These are phyloP conservation scores for Pteronura brasiliensis DNA, from an alignment of 2,113 vertebrate species.

Conservation along the genomic window DNA sequence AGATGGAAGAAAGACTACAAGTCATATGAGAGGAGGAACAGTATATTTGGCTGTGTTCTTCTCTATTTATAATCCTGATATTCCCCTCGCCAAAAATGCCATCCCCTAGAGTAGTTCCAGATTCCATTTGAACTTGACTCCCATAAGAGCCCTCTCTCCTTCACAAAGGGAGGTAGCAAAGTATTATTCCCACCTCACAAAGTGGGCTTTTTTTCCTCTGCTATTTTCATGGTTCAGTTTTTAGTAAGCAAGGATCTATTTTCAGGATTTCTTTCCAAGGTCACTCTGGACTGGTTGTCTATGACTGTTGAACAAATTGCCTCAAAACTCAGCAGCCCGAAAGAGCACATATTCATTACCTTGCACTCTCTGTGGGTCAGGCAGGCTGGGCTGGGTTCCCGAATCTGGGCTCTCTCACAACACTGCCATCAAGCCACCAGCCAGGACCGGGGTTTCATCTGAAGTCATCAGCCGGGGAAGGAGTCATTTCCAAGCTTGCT, in stretches of 20 bases:
- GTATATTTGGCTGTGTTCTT: not conserved
- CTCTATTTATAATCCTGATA: not conserved
- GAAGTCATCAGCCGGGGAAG: not conserved
- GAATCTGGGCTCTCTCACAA: not conserved
- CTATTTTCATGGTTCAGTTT: not conserved
- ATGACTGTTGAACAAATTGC: not conserved
- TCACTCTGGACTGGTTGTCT: not conserved
- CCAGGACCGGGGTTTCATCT: not conserved
- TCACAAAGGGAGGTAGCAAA: rapidly evolving
- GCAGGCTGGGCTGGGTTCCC: not conserved
- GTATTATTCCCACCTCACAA: rapidly evolving
- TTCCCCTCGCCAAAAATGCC: not conserved
- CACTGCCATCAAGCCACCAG: not conserved
- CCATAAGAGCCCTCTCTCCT: too few relatives aligned
- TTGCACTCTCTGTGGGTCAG: not conserved
- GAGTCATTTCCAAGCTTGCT: not conserved
- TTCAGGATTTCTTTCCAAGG: not conserved
- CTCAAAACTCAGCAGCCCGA: not conserved
- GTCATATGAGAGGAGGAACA: not conserved
- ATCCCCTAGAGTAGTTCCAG: rapidly evolving
- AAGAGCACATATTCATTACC: too few relatives aligned
- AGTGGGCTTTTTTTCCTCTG: not conserved
- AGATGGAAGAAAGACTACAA: not conserved
- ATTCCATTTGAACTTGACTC: not conserved
- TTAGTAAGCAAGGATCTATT: not conserved